These are phyloP conservation scores for Crypturellus tataupa DNA, from an alignment of 2,797 vertebrate species.

Conservation along the genomic window DNA sequence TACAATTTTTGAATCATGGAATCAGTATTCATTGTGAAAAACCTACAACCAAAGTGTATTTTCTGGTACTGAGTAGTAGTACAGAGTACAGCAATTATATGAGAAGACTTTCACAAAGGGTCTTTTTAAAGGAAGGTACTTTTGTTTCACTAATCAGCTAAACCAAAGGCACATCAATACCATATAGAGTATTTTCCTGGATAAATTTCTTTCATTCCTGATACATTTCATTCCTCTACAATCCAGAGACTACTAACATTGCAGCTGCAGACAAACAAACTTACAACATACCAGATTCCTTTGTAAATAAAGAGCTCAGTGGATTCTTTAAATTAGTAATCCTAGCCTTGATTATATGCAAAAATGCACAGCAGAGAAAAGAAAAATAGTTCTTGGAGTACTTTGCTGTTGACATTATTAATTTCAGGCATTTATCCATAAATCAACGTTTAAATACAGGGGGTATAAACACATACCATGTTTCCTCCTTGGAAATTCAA, in stretches of 20 bases:
- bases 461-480: neutral
- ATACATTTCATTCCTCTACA: neutral
- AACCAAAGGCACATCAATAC: constrained; percentile 48
- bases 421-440: neutral
- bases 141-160: constrained; percentile 42
- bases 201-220: constrained; percentile 36
- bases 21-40: neutral
- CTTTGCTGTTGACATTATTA: neutral
- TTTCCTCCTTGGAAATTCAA: neutral
- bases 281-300: neutral
- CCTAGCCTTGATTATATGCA: neutral
- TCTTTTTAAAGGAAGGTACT: constrained; percentile 42
- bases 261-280: neutral
- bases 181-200: constrained; percentile 57
- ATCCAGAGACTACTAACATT: neutral
- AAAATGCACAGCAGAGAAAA: neutral
- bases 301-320: neutral
- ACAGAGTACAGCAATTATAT: constrained; percentile 35
- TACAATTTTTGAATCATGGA: neutral
- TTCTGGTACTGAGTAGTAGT: neutral
- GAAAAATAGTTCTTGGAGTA: neutral
- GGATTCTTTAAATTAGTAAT: constrained; percentile 36
- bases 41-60: neutral
- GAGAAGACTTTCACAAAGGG: constrained; percentile 59
- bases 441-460: neutral